Conservation (phyloP, 2,888 invertebrate genomes). For the Folsomia manolachei region DNA sequence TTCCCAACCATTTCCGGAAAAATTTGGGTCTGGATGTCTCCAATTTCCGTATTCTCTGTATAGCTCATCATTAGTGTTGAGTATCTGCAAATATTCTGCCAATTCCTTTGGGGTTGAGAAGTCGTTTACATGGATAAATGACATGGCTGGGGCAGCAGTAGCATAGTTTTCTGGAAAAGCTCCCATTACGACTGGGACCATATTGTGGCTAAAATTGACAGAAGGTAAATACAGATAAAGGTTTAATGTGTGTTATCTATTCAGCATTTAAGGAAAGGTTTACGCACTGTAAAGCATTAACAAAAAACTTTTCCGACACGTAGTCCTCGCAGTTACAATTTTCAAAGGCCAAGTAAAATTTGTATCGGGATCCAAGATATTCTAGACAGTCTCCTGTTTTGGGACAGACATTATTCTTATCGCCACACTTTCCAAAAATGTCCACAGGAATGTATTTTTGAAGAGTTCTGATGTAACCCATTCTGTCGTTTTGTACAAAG, state of each 20-base stretch:
- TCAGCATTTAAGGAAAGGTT: neutral
- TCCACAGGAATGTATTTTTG: constrained; percentile 83
- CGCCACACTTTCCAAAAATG: constrained; percentile 78
- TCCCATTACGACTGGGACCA: constrained; percentile 15
- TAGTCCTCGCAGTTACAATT: constrained; percentile 52
- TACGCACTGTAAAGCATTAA: constrained; percentile 44
- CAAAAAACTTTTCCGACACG: constrained; percentile 52
- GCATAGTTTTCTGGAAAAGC: neutral
- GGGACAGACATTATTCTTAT: neutral
- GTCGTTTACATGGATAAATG: constrained; percentile 13
- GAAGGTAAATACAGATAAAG: neutral
- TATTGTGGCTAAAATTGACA: constrained; percentile 1
- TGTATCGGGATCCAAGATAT: constrained; percentile 44
- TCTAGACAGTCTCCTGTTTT: neutral
- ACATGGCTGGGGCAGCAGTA: neutral
- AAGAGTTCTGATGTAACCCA: constrained; percentile 81
- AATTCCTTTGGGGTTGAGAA: constrained; percentile 30
- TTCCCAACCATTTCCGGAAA: neutral
- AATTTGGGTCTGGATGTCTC: too few relatives aligned
- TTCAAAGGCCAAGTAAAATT: constrained; percentile 53
- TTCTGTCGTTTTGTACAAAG: constrained; percentile 56
- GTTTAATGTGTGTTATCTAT: too few relatives aligned
- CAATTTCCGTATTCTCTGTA: constrained; percentile 30
- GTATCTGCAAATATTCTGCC: constrained; percentile 38
- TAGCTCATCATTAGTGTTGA: constrained; percentile 15